A percentile compares a stretch with the other conserved stretches of the same genome.
Conservation (phyloP, 1,140 invertebrate species). For the Bombyx mandarina region DNA sequence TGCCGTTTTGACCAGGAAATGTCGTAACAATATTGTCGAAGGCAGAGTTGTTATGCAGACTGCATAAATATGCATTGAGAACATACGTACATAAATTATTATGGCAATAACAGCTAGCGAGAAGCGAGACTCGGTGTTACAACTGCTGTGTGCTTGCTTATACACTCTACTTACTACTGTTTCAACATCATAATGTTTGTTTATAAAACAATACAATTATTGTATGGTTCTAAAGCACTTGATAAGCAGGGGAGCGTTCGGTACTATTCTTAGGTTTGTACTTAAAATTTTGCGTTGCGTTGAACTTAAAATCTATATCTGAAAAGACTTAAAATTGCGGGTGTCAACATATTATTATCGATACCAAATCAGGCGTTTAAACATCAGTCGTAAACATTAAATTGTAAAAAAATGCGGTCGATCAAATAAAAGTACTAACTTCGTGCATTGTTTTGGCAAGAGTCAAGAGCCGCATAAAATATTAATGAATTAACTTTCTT, state of each 20-base stretch:
- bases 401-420: too few relatives aligned
- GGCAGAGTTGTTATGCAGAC: constrained; percentile 30
- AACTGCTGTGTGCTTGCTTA: constrained; percentile 8
- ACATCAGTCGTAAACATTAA: too few relatives aligned
- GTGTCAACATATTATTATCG: too few relatives aligned
- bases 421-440: too few relatives aligned
- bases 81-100: constrained; percentile 9
- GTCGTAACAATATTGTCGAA: constrained; percentile 36
- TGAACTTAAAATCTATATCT: too few relatives aligned
- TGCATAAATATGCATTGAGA: constrained; percentile 48
- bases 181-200: constrained; percentile 8
- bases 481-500: constrained; percentile 28
- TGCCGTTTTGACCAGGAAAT: constrained; percentile 29
- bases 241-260: too few relatives aligned
- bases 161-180: constrained; percentile 17
- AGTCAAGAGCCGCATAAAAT: constrained; percentile 27
- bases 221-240: too few relatives aligned
- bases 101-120: constrained; percentile 20
- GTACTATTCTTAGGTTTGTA: too few relatives aligned
- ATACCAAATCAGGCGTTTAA: too few relatives aligned
- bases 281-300: too few relatives aligned
- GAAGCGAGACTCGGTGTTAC: constrained; percentile 15
- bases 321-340: too few relatives aligned
- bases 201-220: too few relatives aligned
- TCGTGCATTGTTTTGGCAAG: constrained; percentile 5